phyloP scores from a whole-genome alignment of 2,888 invertebrate genomes.

The Drosophila imparisetae region DNA sequence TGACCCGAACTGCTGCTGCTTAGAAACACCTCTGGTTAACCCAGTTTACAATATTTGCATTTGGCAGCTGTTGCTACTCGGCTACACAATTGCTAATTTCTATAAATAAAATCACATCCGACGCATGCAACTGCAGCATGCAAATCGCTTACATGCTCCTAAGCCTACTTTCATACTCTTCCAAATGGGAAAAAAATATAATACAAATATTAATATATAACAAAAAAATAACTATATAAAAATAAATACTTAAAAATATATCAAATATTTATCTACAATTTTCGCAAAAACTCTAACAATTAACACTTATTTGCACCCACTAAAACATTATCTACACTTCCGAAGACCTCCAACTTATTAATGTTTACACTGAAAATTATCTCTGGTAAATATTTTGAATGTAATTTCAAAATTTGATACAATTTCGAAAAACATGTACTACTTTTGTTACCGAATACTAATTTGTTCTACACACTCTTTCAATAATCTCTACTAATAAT shows the following conservation, averaged over 20 bases:
- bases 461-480: background rate
- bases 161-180: background rate
- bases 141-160: slow-evolving; percentile 10
- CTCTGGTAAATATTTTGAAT: background rate
- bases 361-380: background rate
- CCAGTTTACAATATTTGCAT: slow-evolving; percentile 59
- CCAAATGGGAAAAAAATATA: background rate
- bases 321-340: background rate
- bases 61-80: slow-evolving; percentile 63
- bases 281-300: background rate
- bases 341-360: background rate
- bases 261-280: background rate
- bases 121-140: slow-evolving; percentile 46
- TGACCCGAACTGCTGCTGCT: slow-evolving; percentile 37
- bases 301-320: background rate
- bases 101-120: slow-evolving; percentile 63
- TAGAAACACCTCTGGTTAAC: slow-evolving; percentile 60
- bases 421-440: background rate
- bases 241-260: background rate
- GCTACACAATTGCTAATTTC: slow-evolving; percentile 60
- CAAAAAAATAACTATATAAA: background rate
- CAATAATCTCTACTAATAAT: background rate
- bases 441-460: background rate
- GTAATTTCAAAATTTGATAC: background rate
- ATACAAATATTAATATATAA: background rate